These are phyloP conservation scores for Spermophilus dauricus DNA, from an alignment of 2,113 vertebrate species.

Conservation along the genomic window DNA sequence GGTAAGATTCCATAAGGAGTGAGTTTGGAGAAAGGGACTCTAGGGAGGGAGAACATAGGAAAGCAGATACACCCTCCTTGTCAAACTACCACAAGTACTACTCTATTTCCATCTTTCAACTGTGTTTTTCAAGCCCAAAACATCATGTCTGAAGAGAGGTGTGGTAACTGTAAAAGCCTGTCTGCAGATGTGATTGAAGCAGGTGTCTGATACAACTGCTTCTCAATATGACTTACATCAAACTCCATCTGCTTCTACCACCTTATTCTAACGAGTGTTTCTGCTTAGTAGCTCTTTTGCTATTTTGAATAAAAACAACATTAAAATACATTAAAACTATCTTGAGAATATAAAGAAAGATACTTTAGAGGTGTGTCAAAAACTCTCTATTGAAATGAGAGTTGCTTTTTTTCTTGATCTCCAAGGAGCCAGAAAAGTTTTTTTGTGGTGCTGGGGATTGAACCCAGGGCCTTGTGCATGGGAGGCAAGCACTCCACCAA, in stretches of 20 bases:
- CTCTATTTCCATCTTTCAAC: background rate
- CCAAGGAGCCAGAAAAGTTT: background rate
- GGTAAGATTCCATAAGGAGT: constrained; percentile 72
- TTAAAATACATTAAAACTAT: background rate
- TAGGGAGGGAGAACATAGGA: constrained; percentile 51
- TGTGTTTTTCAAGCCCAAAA: background rate
- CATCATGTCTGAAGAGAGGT: background rate
- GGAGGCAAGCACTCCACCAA: too few species aligned
- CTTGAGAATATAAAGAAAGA: constrained; percentile 1
- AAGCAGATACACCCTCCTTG: background rate
- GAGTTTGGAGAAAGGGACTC: constrained; percentile 66
- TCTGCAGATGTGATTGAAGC: background rate
- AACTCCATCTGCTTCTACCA: background rate
- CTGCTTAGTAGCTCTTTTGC: background rate
- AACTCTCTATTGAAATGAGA: background rate
- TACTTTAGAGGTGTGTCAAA: background rate
- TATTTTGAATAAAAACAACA: background rate
- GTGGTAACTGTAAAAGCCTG: background rate
- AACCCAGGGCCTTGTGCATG: too few species aligned
- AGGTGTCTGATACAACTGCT: rapidly evolving
- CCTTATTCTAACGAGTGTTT: background rate
- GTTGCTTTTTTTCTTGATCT: background rate
- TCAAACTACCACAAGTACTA: background rate
- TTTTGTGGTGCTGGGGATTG: too few species aligned
- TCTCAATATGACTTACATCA: background rate